Base-by-base conservation (phyloP, 2,888 invertebrate species). In the Athalia rosae region DNA sequence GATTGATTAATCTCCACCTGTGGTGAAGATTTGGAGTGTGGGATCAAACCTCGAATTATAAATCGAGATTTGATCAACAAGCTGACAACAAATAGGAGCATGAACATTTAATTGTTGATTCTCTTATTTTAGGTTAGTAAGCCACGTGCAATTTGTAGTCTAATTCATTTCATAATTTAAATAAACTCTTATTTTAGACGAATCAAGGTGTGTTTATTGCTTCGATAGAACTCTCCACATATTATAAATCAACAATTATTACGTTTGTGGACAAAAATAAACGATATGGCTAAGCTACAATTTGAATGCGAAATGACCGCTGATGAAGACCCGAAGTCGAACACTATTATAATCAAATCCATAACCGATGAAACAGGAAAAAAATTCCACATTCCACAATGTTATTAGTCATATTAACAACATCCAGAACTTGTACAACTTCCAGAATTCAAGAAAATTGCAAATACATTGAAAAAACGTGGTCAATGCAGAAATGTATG, bases 401-500 rank as follows among this genome's bases (percentile, higher is more conserved):
- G 80, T 67, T 67, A 78, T 15, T 81, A 80, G 56, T 71, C 79
- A 77, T 77, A 59, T 47, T 64, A 64, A 56, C 58, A 77, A 41
- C 80, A 77, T 63, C 79, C 76, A 59, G 78, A 64, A 53, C 47
- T 79, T 8, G 76, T 53, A 74, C 78, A 76, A 77, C 66, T 80
- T 77, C 59, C 66, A 61, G 50, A 62, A 53, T 82, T 67, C 78
- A 77, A 43, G 15, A 82, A 79, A 76, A 71, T 83, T 59, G 82
- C 80, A 79, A 80, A 80, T 50, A 79, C 79, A 41, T 67, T 82
- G 59, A 80, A 71, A 73, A 82, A 78, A 79, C 81, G 81, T 76
- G 63, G 80, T 63, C 79, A 82, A 80, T 67, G 41, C 11, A 80
- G 80, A 76, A 82, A 79, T 77, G 78, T 82, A 6, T 83, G 82